Conservation (phyloP, 1,140 invertebrate species). For the Orius insidiosus region DNA sequence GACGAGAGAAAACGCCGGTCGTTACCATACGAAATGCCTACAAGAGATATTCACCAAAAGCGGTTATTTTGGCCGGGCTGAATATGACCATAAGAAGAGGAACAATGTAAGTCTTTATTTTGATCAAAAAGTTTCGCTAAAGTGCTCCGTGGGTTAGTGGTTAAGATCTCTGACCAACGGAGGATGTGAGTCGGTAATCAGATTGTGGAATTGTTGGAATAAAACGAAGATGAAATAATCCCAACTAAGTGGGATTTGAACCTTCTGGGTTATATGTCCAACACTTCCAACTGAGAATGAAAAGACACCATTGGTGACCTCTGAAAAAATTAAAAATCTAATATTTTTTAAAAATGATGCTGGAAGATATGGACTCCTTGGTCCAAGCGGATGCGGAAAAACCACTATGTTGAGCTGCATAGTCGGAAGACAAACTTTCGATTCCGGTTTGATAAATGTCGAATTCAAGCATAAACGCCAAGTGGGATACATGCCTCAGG, state of each 20-base stretch:
- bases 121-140: too few species aligned
- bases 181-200: too few species aligned
- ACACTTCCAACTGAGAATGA: too few species aligned
- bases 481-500: slow-evolving; percentile 71
- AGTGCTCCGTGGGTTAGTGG: too few species aligned
- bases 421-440: slow-evolving; percentile 25
- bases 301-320: too few species aligned
- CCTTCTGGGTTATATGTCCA: too few species aligned
- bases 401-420: slow-evolving; percentile 30
- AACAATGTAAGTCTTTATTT: slow-evolving; percentile 24
- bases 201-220: too few species aligned
- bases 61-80: slow-evolving; percentile 25
- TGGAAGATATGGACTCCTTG: slow-evolving; percentile 28
- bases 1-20: slow-evolving; percentile 16
- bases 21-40: slow-evolving; percentile 24
- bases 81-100: slow-evolving; percentile 31
- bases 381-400: slow-evolving; percentile 28
- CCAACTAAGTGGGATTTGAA: too few species aligned
- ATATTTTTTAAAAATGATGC: too few species aligned
- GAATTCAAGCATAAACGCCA: slow-evolving; percentile 22
- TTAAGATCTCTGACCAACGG: too few species aligned
- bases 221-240: too few species aligned
- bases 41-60: slow-evolving; percentile 25
- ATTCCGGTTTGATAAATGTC: slow-evolving; percentile 25
- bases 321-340: too few species aligned